Percentiles rank a stretch among this genome's conserved stretches.
Conservation (phyloP, 2,113 vertebrate species). For the Callionymus lyra region DNA sequence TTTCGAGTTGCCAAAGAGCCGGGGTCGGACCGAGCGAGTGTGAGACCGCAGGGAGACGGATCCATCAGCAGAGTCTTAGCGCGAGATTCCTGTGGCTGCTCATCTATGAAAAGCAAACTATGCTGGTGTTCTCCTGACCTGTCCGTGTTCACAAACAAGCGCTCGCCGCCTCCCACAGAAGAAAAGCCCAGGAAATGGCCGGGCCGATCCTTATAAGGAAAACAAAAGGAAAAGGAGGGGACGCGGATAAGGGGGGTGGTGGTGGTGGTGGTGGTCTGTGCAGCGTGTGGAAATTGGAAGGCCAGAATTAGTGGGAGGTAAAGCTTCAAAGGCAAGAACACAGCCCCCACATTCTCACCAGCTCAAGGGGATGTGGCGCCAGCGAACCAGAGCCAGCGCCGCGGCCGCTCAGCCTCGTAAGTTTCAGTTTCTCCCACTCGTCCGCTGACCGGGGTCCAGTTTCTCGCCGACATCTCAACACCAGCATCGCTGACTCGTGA, state of each 20-base stretch:
- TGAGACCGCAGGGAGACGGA: constrained; percentile 3
- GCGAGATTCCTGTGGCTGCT: constrained; percentile 32
- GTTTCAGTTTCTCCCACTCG: constrained; percentile 51
- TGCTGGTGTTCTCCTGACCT: constrained; percentile 51
- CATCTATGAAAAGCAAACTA: constrained; percentile 37
- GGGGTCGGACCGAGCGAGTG: neutral
- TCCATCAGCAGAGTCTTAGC: constrained; percentile 6
- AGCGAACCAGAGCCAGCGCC: constrained; percentile 70
- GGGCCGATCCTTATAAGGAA: constrained; percentile 74
- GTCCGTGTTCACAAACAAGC: constrained; percentile 62
- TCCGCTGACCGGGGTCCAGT: constrained; percentile 49
- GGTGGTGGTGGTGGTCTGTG: constrained; percentile 63
- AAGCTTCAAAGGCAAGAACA: constrained; percentile 75
- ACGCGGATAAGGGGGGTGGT: constrained; percentile 39
- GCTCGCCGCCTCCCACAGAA: constrained; percentile 60
- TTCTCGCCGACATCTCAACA: constrained; percentile 45
- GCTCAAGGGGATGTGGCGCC: constrained; percentile 76
- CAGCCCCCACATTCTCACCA: constrained; percentile 76
- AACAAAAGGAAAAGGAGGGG: constrained; percentile 72
- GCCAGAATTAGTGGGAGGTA: constrained; percentile 80
- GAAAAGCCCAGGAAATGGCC: constrained; percentile 71
- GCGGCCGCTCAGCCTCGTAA: constrained; percentile 47
- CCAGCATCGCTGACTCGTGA: constrained; percentile 19
- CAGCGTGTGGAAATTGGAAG: constrained; percentile 77
- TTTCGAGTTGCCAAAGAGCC: too few relatives aligned